These are phyloP conservation scores for Coluber constrictor DNA, from an alignment of 2,797 vertebrate species.

Conservation along the genomic window DNA sequence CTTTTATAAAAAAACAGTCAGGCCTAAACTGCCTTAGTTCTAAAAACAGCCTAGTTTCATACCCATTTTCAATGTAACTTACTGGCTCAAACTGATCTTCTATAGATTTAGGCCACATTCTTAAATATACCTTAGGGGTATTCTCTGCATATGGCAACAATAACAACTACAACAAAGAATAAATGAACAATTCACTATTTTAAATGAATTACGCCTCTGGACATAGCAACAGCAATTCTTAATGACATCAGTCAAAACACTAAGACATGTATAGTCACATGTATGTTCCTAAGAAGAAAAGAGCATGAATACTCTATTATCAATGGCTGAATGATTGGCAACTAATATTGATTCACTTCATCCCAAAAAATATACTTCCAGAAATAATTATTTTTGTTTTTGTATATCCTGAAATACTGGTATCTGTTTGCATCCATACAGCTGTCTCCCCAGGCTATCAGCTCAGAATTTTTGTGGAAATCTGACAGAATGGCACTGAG, in stretches of 20 bases:
- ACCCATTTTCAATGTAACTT: not conserved
- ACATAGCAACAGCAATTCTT: not conserved
- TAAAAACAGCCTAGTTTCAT: conserved; percentile 1
- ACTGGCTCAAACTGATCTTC: not conserved
- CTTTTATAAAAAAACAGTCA: not conserved
- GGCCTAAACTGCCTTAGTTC: not conserved
- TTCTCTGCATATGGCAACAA: not conserved
- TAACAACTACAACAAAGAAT: not conserved
- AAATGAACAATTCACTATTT: not conserved
- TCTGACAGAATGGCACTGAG: not conserved
- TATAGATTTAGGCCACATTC: not conserved
- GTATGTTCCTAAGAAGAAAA: not conserved
- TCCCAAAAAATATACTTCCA: not conserved
- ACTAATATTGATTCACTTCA: not conserved
- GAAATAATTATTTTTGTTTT: not conserved
- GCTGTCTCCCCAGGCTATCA: not conserved
- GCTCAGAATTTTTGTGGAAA: not conserved
- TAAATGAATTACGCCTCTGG: not conserved
- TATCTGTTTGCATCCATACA: not conserved
- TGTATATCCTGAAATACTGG: not conserved
- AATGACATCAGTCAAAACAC: not conserved
- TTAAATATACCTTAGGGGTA: not conserved
- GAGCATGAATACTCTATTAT: not conserved
- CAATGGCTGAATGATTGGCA: not conserved
- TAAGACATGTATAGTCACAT: not conserved